A percentile compares a stretch with the other conserved stretches of the same genome.
phyloP scores from a whole-genome alignment of 2,797 vertebrate species.

The Eospalax fontanierii region DNA sequence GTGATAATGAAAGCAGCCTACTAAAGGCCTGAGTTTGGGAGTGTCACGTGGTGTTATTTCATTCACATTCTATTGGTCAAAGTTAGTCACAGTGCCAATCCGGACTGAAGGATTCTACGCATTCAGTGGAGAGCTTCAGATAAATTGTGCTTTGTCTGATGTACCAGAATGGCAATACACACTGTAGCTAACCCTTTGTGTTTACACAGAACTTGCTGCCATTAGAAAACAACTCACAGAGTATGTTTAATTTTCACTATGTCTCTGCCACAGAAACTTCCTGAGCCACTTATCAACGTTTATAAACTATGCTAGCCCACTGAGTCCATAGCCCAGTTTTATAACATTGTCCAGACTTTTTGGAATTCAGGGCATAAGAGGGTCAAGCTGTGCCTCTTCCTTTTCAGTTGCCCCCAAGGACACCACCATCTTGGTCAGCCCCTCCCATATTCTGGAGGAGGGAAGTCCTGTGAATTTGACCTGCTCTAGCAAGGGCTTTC shows the following conservation, averaged over 20 bases:
- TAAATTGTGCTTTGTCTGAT: background rate
- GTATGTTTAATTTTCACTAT: background rate
- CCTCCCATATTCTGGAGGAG: slow-evolving; percentile 88
- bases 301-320: background rate
- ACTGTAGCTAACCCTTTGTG: background rate
- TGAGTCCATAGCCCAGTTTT: background rate
- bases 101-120: background rate
- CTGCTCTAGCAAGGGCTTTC: slow-evolving; percentile 91
- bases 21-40: background rate
- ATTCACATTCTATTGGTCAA: background rate
- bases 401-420: slow-evolving; percentile 87
- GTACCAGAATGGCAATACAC: background rate
- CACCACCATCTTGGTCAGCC: slow-evolving; percentile 81
- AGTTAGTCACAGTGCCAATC: background rate
- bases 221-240: background rate
- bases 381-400: slow-evolving; percentile 41
- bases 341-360: background rate
- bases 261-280: background rate
- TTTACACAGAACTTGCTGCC: background rate
- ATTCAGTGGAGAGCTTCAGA: background rate
- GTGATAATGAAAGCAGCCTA: background rate
- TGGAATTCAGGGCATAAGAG: background rate
- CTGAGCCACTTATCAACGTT: background rate
- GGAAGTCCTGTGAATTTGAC: slow-evolving; percentile 91
- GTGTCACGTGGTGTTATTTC: background rate